These are phyloP conservation scores for Oscheius sp. DNA, from an alignment of 2,888 invertebrate genomes.

Conservation along the genomic window DNA sequence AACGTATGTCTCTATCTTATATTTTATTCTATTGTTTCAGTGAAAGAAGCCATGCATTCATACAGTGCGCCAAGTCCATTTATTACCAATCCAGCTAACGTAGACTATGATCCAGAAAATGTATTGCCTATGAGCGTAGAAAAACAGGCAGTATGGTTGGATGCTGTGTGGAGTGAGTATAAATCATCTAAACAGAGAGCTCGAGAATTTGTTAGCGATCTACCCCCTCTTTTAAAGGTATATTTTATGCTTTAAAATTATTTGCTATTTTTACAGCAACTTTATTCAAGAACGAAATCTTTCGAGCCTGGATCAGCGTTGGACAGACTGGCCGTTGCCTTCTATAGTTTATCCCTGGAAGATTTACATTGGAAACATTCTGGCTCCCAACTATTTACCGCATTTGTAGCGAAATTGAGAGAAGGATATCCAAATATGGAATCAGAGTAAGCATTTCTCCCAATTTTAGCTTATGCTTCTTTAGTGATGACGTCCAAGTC, in stretches of 20 bases:
- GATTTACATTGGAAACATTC: slow-evolving; percentile 28
- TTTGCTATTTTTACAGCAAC: not conserved
- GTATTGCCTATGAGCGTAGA: slow-evolving; percentile 12
- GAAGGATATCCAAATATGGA: slow-evolving; percentile 84
- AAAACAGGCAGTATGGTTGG: slow-evolving; percentile 18
- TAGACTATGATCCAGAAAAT: slow-evolving; percentile 21
- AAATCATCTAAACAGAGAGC: not conserved
- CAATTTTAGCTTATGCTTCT: too few species aligned
- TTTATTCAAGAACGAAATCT: slow-evolving; percentile 8
- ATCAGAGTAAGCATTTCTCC: slow-evolving; percentile 82
- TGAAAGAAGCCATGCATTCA: not conserved
- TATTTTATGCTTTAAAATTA: not conserved
- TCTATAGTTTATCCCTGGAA: slow-evolving; percentile 13
- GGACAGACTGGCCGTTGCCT: slow-evolving; percentile 19
- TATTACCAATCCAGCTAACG: slow-evolving; percentile 11
- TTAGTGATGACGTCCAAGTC: slow-evolving; percentile 28
- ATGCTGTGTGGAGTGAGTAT: not conserved
- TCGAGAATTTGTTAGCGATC: not conserved
- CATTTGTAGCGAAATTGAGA: slow-evolving; percentile 89
- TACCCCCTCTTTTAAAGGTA: slow-evolving; percentile 2
- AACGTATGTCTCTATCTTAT: not conserved
- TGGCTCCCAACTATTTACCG: slow-evolving; percentile 81
- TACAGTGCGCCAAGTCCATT: not conserved
- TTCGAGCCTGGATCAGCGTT: slow-evolving; percentile 1
- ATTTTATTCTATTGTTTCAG: too few species aligned